Base-by-base conservation (phyloP, 2,888 invertebrate species). In the Hedya salicella region DNA sequence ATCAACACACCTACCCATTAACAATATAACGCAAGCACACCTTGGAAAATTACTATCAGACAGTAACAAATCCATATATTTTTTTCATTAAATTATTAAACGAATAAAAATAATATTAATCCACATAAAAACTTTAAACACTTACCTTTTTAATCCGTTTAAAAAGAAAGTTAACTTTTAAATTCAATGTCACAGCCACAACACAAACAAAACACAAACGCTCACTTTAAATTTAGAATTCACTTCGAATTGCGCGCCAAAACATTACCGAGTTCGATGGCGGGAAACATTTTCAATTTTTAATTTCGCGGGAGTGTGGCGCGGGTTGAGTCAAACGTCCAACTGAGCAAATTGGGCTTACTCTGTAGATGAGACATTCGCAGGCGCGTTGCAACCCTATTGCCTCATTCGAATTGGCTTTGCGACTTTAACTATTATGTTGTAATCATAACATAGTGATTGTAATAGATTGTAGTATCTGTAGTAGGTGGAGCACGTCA, bases 311-410 rank as follows among this genome's bases (percentile, higher is more conserved):
- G 17, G 53, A 66, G 48, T 32, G 66, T 42, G 60, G 25, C 53
- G 60, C 61, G 48, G 54, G 48, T 60, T 66, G 66, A 42, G 61
- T 40, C 66, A 54, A 66, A 61, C 66, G 61, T 60, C 54, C 66
- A 54, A 66, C 66, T 66, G 66, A 66, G 61, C 53, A 48, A 66
- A 49, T 61, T 61, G 48, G 66, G 54, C 53, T 40, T 54, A 46
- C 44, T 54, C 46, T 40, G 42, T 53, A 30, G 61, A 65, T 39
- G 49, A 39, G 17, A 54, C 53, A 46, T 14, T 66, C 66, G 66
- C 66, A 66, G 61, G 66, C 66, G 66, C 66, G 60, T 13, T 66
- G 60, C 66, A 66, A 44, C 19, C 40, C 36, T 36, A 11, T 6
- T 36, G 36, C 2, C 36, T 9, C 36, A 11, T 36, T 36, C 36